Conservation (phyloP, 2,113 vertebrate species). For the Anseranas semipalmata region DNA sequence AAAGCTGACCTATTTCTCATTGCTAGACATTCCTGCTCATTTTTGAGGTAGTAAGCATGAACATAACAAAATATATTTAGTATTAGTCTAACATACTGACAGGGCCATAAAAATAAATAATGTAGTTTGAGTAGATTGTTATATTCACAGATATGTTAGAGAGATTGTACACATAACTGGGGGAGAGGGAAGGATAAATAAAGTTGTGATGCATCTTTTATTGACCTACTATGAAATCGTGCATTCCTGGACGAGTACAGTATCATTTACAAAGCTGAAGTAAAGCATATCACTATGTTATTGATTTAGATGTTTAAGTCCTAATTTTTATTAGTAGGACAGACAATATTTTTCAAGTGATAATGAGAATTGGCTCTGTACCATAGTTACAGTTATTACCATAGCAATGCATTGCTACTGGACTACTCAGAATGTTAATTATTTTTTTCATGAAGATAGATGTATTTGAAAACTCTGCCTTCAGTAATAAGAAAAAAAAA, state of each 20-base stretch:
- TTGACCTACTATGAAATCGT: neutral
- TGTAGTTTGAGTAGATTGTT: neutral
- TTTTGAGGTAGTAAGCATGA: neutral
- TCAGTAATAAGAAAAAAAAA: neutral
- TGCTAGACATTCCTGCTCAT: neutral
- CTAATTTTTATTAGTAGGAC: slow-evolving; percentile 1
- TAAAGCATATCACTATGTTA: neutral
- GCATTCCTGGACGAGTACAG: neutral
- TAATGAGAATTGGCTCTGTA: neutral
- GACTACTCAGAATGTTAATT: neutral
- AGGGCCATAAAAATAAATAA: neutral
- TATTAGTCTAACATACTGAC: neutral
- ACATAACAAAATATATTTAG: neutral
- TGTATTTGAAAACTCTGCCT: neutral
- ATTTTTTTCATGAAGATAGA: neutral
- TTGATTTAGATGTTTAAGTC: neutral
- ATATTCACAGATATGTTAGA: neutral
- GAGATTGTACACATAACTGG: neutral
- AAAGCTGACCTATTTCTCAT: neutral
- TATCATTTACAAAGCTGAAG: neutral
- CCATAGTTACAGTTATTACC: neutral
- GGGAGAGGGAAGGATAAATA: neutral
- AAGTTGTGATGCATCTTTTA: neutral
- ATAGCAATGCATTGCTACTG: neutral
- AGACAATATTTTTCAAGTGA: neutral